Conservation (phyloP, 2,113 vertebrate genomes). For the Sciurus niger region DNA sequence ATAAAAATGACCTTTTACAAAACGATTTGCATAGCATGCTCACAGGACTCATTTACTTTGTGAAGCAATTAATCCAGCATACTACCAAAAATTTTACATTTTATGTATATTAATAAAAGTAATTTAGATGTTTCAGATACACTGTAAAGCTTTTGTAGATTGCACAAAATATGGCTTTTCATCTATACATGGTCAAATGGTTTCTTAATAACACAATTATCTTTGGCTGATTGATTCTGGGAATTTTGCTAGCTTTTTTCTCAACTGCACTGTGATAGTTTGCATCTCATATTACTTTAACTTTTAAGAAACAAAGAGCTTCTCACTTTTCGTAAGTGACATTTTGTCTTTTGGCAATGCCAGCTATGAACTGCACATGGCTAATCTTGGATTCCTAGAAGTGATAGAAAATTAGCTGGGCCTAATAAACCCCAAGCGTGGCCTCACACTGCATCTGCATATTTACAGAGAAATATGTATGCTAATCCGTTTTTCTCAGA, state of each 20-base stretch:
- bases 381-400: slow-evolving; percentile 13
- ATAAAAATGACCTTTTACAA: slow-evolving; percentile 78
- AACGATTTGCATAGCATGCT: slow-evolving; percentile 63
- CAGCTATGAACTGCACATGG: not conserved
- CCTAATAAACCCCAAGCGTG: slow-evolving; percentile 63
- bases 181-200: slow-evolving; percentile 65
- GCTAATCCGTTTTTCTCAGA: slow-evolving; percentile 70
- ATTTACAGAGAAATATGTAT: slow-evolving; percentile 78
- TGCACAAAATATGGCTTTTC: slow-evolving; percentile 71
- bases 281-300: slow-evolving; percentile 57
- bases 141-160: slow-evolving; percentile 65
- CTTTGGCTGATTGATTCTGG: slow-evolving; percentile 71
- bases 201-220: slow-evolving; percentile 80
- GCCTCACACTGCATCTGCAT: not conserved
- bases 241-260: slow-evolving; percentile 57
- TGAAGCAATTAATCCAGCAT: slow-evolving; percentile 72
- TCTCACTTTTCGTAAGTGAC: slow-evolving; percentile 49
- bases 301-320: slow-evolving; percentile 61
- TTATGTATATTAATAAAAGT: slow-evolving; percentile 66
- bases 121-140: slow-evolving; percentile 70
- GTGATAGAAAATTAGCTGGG: slow-evolving; percentile 60
- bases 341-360: slow-evolving; percentile 52
- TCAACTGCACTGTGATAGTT: slow-evolving; percentile 58
- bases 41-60: slow-evolving; percentile 65
- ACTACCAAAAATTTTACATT: slow-evolving; percentile 55